Evolutionary conservation across 2,113 vertebrate genomes (phyloP).

Genomic region (Anolis carolinensis): DNA sequence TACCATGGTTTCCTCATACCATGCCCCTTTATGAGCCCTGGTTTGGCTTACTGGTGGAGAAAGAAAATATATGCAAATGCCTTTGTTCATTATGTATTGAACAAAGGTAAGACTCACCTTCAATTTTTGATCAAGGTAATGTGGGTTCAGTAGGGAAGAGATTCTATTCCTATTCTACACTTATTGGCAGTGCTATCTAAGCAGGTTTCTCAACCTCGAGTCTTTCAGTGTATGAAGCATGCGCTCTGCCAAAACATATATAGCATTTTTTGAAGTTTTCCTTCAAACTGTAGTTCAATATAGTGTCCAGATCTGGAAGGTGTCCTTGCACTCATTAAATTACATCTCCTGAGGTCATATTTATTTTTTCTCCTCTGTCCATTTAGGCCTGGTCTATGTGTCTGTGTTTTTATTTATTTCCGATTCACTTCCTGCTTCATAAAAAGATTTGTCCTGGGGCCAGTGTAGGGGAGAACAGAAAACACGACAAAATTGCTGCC

Average conservation of each 20-base stretch:
- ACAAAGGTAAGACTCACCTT: background rate
- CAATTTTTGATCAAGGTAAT: too few relatives aligned
- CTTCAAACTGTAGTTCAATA: background rate
- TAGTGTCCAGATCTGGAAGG: background rate
- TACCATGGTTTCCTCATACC: background rate
- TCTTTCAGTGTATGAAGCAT: background rate
- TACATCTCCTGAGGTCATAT: too few relatives aligned
- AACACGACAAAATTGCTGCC: too few relatives aligned
- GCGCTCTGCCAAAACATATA: background rate
- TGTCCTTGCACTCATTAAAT: too few relatives aligned
- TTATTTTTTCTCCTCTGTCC: too few relatives aligned
- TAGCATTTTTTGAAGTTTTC: background rate
- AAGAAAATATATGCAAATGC: background rate
- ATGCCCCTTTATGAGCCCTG: background rate
- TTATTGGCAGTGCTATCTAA: too few relatives aligned
- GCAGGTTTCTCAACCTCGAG: background rate
- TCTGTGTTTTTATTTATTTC: too few relatives aligned
- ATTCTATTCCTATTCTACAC: background rate
- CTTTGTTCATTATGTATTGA: background rate
- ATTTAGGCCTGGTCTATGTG: too few relatives aligned
- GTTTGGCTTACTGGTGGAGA: background rate
- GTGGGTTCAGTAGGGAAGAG: background rate
- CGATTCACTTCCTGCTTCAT: too few relatives aligned
- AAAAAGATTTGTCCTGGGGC: too few relatives aligned
- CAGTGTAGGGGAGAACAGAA: too few relatives aligned